These are phyloP conservation scores for Eilema depressum DNA, from an alignment of 2,888 invertebrate species.

Conservation along the genomic window DNA sequence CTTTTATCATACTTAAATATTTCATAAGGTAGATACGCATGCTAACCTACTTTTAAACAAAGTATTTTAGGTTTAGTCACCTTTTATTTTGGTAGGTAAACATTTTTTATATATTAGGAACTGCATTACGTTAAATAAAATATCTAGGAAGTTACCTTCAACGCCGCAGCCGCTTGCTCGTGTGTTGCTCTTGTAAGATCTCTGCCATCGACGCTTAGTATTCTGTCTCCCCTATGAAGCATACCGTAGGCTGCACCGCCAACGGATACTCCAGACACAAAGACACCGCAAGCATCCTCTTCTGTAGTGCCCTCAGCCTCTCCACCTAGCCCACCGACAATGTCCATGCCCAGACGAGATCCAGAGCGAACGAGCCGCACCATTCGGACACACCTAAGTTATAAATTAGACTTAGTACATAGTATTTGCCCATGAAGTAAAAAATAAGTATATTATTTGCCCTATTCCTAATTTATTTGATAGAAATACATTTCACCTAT, in stretches of 20 bases:
- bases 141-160: slow-evolving; percentile 76
- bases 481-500: not conserved
- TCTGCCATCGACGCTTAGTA: slow-evolving; percentile 91
- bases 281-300: slow-evolving; percentile 81
- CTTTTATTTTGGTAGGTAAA: not conserved
- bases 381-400: slow-evolving; percentile 79
- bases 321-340: slow-evolving; percentile 82
- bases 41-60: not conserved
- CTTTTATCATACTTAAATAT: slow-evolving; percentile 16
- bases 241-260: slow-evolving; percentile 82
- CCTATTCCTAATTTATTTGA: too few relatives aligned
- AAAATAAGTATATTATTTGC: not conserved
- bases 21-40: not conserved
- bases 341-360: slow-evolving; percentile 84
- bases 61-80: not conserved
- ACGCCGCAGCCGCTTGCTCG: slow-evolving; percentile 91
- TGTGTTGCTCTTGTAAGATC: slow-evolving; percentile 92
- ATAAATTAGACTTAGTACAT: not conserved
- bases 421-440: not conserved
- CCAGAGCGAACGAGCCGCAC: slow-evolving; percentile 82
- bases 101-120: not conserved
- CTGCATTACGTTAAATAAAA: not conserved
- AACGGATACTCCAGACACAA: slow-evolving; percentile 80
- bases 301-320: slow-evolving; percentile 70
- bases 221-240: slow-evolving; percentile 90